A percentile compares a stretch with the other conserved stretches of the same genome.
Evolutionary conservation across 2,113 vertebrate genomes (phyloP).

Genomic region (Pelmatolapia mariae): DNA sequence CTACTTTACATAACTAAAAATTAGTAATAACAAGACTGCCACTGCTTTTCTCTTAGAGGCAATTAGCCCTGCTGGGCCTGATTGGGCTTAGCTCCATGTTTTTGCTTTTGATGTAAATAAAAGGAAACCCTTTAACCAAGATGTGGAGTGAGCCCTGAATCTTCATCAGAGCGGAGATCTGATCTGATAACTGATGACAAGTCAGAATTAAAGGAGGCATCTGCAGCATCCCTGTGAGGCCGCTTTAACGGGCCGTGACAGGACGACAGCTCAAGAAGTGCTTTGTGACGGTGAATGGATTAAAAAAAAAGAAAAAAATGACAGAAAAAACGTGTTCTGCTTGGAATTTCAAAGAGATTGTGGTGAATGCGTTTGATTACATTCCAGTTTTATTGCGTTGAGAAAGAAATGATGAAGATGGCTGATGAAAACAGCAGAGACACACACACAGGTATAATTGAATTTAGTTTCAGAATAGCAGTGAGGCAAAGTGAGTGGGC

Average conservation of each 20-base stretch:
- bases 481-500: background rate
- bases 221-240: background rate
- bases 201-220: background rate
- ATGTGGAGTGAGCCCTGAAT: background rate
- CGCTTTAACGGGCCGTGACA: background rate
- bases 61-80: background rate
- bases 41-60: background rate
- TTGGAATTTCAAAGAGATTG: background rate
- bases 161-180: background rate
- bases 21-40: background rate
- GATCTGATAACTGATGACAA: background rate
- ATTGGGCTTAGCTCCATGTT: background rate
- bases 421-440: background rate
- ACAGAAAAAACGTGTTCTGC: background rate
- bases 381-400: conserved; percentile 24
- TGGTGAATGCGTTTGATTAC: conserved; percentile 13
- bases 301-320: background rate
- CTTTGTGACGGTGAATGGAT: background rate
- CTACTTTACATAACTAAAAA: background rate
- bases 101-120: background rate
- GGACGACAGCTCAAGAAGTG: background rate
- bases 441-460: background rate
- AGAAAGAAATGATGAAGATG: background rate
- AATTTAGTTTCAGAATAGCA: background rate
- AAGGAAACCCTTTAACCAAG: background rate